Conservation (phyloP, 2,113 vertebrate species). For the Cynocephalus volans region DNA sequence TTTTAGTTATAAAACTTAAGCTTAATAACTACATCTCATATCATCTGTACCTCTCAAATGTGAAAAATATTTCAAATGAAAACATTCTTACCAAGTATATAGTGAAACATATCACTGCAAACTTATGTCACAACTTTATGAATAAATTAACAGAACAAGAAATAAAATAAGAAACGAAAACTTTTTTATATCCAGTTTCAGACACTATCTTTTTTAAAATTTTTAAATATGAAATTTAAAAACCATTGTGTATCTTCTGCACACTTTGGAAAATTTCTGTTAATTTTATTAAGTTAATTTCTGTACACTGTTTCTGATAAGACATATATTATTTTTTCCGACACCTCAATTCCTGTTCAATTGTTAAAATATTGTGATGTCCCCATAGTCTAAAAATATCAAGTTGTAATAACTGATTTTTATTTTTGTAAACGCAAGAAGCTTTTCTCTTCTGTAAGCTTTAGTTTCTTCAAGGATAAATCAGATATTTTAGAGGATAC, state of each 20-base stretch:
- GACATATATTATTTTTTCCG: neutral
- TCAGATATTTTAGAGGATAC: neutral
- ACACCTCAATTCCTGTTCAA: neutral
- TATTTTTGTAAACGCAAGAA: neutral
- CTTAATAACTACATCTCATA: neutral
- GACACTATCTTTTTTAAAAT: neutral
- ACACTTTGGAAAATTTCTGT: neutral
- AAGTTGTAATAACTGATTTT: neutral
- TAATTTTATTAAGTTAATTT: neutral
- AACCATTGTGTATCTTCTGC: neutral
- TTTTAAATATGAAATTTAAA: constrained; percentile 46
- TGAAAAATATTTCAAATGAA: constrained; percentile 58
- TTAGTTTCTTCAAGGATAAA: neutral
- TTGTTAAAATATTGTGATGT: neutral
- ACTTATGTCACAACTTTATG: neutral
- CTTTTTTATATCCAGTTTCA: neutral
- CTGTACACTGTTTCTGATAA: neutral
- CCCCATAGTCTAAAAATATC: neutral
- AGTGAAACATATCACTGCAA: neutral
- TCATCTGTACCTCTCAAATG: neutral
- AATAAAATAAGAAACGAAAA: constrained; percentile 8
- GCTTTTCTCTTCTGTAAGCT: neutral
- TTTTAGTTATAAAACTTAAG: neutral
- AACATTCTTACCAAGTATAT: neutral
- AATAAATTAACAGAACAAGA: neutral